A percentile compares a stretch with the other conserved stretches of the same genome.
Evolutionary conservation across 2,888 invertebrate species (phyloP).

Genomic region (Eueremaeus valkanovi): DNA sequence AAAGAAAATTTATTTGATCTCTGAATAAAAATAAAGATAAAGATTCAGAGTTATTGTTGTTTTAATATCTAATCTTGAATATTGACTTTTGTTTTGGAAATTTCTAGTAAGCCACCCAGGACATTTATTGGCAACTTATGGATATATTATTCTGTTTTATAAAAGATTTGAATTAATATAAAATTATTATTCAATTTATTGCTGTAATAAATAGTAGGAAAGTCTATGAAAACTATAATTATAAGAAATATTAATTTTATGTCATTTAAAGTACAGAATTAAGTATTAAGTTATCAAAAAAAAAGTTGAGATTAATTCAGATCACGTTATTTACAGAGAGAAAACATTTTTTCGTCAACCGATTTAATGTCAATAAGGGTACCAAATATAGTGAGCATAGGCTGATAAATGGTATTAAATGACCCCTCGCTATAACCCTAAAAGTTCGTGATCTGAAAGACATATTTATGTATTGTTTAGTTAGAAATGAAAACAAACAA

Average conservation of each 20-base stretch:
- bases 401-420: conserved; percentile 19
- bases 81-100: too few relatives aligned
- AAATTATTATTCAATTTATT: too few relatives aligned
- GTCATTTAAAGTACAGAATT: background rate
- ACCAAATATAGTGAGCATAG: background rate
- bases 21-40: background rate
- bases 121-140: too few relatives aligned
- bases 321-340: background rate
- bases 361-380: conserved; percentile 20
- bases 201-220: too few relatives aligned
- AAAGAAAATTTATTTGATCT: background rate
- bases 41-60: too few relatives aligned
- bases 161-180: too few relatives aligned
- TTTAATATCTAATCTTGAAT: too few relatives aligned
- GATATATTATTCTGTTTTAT: too few relatives aligned
- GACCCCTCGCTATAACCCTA: background rate
- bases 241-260: too few relatives aligned
- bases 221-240: too few relatives aligned
- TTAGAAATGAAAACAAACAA: background rate
- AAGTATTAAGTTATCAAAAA: background rate
- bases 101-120: too few relatives aligned
- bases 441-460: conserved; percentile 18
- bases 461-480: background rate
- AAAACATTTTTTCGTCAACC: background rate
- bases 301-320: background rate